phyloP scores from a whole-genome alignment of 1,140 invertebrate genomes.

The Lordiphosa collinella region DNA sequence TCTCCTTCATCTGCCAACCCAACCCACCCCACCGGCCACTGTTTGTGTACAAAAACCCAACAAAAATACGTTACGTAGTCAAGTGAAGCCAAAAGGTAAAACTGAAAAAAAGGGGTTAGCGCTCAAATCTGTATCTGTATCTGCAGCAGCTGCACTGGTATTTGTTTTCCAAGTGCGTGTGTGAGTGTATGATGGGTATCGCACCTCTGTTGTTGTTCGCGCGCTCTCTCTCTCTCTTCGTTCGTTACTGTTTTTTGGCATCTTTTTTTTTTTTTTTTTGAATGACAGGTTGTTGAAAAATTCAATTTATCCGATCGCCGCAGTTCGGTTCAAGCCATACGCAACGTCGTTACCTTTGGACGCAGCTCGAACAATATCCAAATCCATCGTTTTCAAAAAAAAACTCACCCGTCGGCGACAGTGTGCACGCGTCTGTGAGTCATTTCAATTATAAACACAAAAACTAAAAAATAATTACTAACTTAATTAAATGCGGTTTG shows the following conservation, averaged over 20 bases:
- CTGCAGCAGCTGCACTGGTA: constrained; percentile 9
- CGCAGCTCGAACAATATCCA: neutral
- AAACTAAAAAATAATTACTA: no score
- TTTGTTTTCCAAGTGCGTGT: constrained; percentile 23
- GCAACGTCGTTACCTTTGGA: constrained; percentile 40
- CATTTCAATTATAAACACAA: no score
- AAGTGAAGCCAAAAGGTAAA: constrained; percentile 36
- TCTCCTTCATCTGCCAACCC: constrained; percentile 5
- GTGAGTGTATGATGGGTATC: constrained; percentile 31
- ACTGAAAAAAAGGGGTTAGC: constrained; percentile 56
- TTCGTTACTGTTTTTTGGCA: constrained; percentile 73
- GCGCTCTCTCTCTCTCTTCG: constrained; percentile 19
- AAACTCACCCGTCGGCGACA: neutral
- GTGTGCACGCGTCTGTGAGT: no score
- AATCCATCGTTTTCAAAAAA: neutral
- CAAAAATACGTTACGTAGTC: constrained; percentile 36
- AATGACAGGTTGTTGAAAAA: constrained; percentile 80
- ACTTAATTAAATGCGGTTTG: no score
- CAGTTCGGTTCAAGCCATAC: constrained; percentile 69
- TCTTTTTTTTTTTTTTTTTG: constrained; percentile 50
- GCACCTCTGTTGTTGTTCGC: constrained; percentile 43
- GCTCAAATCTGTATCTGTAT: constrained; percentile 25
- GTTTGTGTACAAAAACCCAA: constrained; percentile 3
- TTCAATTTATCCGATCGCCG: constrained; percentile 78
- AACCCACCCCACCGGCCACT: constrained; percentile 1